These are phyloP conservation scores for Andrena hattorfiana DNA, from an alignment of 2,888 invertebrate genomes.

Conservation along the genomic window DNA sequence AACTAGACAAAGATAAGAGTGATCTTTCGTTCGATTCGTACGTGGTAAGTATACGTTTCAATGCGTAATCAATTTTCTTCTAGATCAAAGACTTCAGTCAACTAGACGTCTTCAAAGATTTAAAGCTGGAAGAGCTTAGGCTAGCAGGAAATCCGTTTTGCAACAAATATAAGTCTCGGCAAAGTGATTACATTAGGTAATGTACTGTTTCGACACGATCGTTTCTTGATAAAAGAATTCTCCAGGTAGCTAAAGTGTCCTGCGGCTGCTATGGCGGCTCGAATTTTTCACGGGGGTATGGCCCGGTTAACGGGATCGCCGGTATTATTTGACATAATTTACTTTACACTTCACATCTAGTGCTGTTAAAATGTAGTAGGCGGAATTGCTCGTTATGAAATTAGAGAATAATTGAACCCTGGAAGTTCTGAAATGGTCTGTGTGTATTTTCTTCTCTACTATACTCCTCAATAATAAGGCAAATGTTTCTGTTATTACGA, in stretches of 20 bases:
- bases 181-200: conserved; percentile 94
- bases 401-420: conserved; percentile 16
- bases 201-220: conserved; percentile 48
- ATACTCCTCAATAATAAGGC: conserved; percentile 55
- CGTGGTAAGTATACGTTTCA: not conserved
- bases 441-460: conserved; percentile 16
- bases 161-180: conserved; percentile 90
- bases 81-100: conserved; percentile 89
- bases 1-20: conserved; percentile 44
- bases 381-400: conserved; percentile 18
- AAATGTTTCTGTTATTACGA: conserved; percentile 69
- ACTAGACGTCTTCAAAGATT: conserved; percentile 89
- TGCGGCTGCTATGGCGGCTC: not conserved
- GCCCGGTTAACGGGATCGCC: conserved; percentile 22
- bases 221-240: conserved; percentile 35
- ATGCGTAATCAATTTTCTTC: conserved; percentile 2
- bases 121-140: conserved; percentile 91
- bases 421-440: conserved; percentile 30
- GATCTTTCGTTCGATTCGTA: not conserved
- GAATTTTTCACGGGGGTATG: conserved; percentile 11
- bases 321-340: conserved; percentile 4
- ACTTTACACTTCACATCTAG: conserved; percentile 2
- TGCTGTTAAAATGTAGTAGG: conserved; percentile 13
- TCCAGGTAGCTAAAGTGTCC: conserved; percentile 20
- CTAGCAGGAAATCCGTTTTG: conserved; percentile 93